Percentiles rank a stretch among this genome's conserved stretches.
phyloP scores from a whole-genome alignment of 2,888 invertebrate species.

The Invenusta paracnida region DNA sequence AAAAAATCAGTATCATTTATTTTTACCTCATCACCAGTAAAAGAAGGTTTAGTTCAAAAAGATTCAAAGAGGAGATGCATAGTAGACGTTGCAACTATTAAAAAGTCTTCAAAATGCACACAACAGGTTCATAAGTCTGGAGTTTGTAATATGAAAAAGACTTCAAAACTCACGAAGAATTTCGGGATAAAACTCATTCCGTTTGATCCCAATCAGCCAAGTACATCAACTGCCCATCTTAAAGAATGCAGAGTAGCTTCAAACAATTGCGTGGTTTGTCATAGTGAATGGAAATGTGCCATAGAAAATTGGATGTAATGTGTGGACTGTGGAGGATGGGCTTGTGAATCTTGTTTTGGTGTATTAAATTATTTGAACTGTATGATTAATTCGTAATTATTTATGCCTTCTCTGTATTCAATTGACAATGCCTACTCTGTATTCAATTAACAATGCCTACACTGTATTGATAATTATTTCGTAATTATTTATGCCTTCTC shows the following conservation, averaged over 20 bases:
- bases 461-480: too few relatives aligned
- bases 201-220: not conserved
- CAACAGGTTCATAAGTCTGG: not conserved
- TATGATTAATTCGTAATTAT: not conserved
- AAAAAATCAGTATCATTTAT: not conserved
- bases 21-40: not conserved
- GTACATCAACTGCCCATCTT: not conserved
- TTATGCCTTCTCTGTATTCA: too few relatives aligned
- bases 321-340: not conserved
- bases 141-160: not conserved
- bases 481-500: too few relatives aligned
- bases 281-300: not conserved
- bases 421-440: too few relatives aligned
- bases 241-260: not conserved
- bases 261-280: not conserved
- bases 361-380: not conserved
- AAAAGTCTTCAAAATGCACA: not conserved
- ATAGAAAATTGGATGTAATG: not conserved
- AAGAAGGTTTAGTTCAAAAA: not conserved
- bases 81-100: not conserved
- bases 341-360: not conserved
- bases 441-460: too few relatives aligned
- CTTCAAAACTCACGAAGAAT: not conserved
- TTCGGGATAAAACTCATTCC: too few relatives aligned
- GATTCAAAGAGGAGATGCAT: not conserved